Conservation (phyloP, 23 tunicate genomes). For the Halocynthia roretzi region DNA sequence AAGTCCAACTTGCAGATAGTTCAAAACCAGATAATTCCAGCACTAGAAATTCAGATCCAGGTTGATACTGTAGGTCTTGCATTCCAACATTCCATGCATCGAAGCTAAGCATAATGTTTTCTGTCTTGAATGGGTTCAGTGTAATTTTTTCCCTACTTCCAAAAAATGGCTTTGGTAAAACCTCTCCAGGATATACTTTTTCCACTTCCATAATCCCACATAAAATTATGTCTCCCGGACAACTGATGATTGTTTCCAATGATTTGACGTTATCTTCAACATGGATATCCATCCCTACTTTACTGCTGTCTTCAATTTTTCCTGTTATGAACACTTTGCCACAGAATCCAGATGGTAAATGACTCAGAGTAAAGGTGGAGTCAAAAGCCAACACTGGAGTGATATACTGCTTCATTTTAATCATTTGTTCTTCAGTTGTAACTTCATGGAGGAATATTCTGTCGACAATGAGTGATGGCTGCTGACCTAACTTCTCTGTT, state of each 20-base stretch:
- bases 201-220: background rate
- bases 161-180: background rate
- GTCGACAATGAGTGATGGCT: no score
- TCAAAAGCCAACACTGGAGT: slow-evolving; percentile 1
- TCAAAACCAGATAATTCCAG: background rate
- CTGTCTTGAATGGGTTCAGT: background rate
- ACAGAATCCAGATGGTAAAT: background rate
- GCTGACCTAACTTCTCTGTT: no score
- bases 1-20: no score
- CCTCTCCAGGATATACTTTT: background rate
- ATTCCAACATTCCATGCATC: background rate
- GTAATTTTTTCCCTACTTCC: background rate
- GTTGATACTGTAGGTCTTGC: background rate
- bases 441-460: background rate
- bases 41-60: background rate
- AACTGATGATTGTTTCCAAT: background rate
- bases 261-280: background rate
- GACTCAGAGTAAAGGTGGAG: background rate
- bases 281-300: slow-evolving; percentile 2
- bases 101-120: background rate
- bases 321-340: slow-evolving; percentile 6
- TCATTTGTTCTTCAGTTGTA: slow-evolving; percentile 4
- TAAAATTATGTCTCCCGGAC: slow-evolving; percentile 15
- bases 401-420: slow-evolving; percentile 7
- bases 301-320: slow-evolving; percentile 6